Percentiles rank a stretch among this genome's conserved stretches.
phyloP scores from a whole-genome alignment of 2,113 vertebrate species.

The Nannobrachium achirus region DNA sequence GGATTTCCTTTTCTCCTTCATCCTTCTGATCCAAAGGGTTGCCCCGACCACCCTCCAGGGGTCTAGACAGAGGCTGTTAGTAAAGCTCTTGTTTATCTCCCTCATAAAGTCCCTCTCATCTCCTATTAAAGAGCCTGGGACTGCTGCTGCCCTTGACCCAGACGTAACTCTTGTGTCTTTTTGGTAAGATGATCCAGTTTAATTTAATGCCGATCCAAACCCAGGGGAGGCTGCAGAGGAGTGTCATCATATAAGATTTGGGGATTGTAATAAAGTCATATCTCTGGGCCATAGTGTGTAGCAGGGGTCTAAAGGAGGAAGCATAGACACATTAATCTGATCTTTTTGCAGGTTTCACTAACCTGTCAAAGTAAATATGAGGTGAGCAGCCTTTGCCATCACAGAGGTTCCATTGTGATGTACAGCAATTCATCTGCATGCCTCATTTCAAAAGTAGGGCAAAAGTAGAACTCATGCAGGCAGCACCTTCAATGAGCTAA shows the following conservation, averaged over 20 bases:
- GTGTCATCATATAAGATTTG: neutral
- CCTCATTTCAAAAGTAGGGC: too few relatives aligned
- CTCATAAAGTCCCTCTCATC: constrained; percentile 76
- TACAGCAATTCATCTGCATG: too few relatives aligned
- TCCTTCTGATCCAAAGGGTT: constrained; percentile 62
- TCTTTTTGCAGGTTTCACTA: constrained; percentile 58
- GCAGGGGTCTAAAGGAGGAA: constrained; percentile 31
- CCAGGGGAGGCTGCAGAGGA: constrained; percentile 43
- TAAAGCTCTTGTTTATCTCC: constrained; percentile 78
- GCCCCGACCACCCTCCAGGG: constrained; percentile 62
- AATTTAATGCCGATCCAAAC: constrained; percentile 68
- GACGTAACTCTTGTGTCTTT: constrained; percentile 74
- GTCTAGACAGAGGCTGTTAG: constrained; percentile 67
- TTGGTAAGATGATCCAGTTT: constrained; percentile 72
- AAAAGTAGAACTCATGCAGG: too few relatives aligned
- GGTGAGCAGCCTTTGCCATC: constrained; percentile 29
- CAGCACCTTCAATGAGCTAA: too few relatives aligned
- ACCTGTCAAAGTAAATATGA: constrained; percentile 47
- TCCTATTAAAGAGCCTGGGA: constrained; percentile 72
- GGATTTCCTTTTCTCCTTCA: constrained; percentile 68
- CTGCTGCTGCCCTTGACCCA: constrained; percentile 76
- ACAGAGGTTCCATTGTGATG: constrained; percentile 62
- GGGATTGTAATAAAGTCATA: constrained; percentile 48
- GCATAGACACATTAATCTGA: constrained; percentile 10
- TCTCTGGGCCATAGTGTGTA: constrained; percentile 26